Percentiles rank a stretch among this genome's conserved stretches.
phyloP scores from a whole-genome alignment of 2,888 invertebrate species.

The Andrena hattorfiana region DNA sequence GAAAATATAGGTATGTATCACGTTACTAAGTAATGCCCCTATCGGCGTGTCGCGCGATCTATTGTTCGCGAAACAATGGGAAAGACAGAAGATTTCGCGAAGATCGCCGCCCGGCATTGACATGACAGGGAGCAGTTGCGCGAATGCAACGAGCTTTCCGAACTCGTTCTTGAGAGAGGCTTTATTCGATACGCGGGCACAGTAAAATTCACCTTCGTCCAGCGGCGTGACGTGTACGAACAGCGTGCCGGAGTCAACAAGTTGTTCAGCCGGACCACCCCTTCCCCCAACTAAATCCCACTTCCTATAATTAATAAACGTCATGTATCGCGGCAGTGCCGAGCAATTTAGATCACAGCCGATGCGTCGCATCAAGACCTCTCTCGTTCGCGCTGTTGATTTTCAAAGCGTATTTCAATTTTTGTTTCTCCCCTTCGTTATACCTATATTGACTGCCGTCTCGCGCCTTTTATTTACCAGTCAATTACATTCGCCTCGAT shows the following conservation, averaged over 20 bases:
- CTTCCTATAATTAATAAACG: constrained; percentile 78
- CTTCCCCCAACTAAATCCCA: constrained; percentile 75
- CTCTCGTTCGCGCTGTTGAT: constrained; percentile 57
- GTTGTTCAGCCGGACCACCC: constrained; percentile 75
- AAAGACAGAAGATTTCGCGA: not conserved
- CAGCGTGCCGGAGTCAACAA: constrained; percentile 74
- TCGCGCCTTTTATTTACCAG: constrained; percentile 65
- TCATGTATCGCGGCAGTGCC: constrained; percentile 72
- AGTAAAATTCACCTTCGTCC: constrained; percentile 49
- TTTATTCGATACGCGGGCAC: constrained; percentile 38
- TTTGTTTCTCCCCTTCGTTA: constrained; percentile 53
- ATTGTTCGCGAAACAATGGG: not conserved
- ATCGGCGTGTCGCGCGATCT: not conserved
- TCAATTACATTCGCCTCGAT: constrained; percentile 61
- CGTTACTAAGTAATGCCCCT: too few species aligned
- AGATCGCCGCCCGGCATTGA: not conserved
- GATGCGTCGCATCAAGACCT: constrained; percentile 65
- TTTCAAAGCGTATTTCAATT: constrained; percentile 69
- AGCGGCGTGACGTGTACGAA: constrained; percentile 57
- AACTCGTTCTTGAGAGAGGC: constrained; percentile 16
- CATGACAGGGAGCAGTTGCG: not conserved
- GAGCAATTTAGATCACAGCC: constrained; percentile 71
- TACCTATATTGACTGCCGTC: constrained; percentile 54
- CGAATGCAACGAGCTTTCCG: not conserved
- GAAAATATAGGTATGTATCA: too few species aligned